Base-by-base conservation (phyloP, 1,140 invertebrate genomes). In the Aphelinus atriplicis region DNA sequence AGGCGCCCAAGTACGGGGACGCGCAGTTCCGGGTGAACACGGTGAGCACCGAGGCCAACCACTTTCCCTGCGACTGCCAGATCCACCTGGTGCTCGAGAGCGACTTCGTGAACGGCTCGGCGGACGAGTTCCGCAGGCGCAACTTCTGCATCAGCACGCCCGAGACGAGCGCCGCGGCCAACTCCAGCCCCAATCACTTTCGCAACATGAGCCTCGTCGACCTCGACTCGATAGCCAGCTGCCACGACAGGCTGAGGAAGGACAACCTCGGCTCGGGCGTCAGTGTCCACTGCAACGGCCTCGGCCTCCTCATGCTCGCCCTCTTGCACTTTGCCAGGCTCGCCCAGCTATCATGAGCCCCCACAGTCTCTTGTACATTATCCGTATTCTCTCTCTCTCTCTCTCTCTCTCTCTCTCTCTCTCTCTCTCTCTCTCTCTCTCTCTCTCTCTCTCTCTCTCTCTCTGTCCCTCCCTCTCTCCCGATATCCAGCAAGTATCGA, bases 41-140 rank as follows among this genome's bases (percentile, higher is more conserved):
- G 53, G 81, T 95, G 47, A 92, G 91, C 78, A 91, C 94, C 64
- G 86, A 91, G 5, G 90, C 91, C 4, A 96, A 96, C 84, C 94
- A 95, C 81, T 94, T 95, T 80, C 94, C 94, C 0, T 96, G 94
- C 81, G 94, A 95, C 83, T 96, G 94, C 78, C 93, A 94, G 75
- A 90, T 93, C 3, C 92, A 94, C 78, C 91, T 93, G 55, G 89
- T 95, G 7, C 86, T 95, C 7, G 91, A 92, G 46, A 93, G 93
- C 64, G 92, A 93, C 9, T 88, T 95, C 65, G 92, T 91, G 3
- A 90, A 94, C 79, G 91, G 91, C 1, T 90, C 90, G 10, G 80
- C 87, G 48, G 87, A 86, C 56, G 91, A 93, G 47, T 95, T 96
- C 80, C 89, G 92, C 10, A 88, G 90, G n/a, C 91, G 91, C 56